phyloP scores from a whole-genome alignment of 1,140 invertebrate genomes.

The Uloborus diversus region DNA sequence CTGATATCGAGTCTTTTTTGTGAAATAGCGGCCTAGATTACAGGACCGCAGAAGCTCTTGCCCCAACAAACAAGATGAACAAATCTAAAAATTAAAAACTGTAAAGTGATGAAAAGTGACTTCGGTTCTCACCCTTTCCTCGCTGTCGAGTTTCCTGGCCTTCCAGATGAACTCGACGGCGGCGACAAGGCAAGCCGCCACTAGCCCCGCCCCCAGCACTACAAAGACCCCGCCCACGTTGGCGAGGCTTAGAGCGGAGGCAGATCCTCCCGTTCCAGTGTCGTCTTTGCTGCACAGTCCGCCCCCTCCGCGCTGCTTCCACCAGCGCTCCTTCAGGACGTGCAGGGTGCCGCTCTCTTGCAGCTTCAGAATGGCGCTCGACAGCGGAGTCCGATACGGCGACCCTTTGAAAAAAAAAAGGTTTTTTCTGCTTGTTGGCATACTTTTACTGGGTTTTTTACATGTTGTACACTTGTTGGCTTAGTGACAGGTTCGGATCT shows the following conservation, averaged over 20 bases:
- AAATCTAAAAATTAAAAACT: too few species aligned
- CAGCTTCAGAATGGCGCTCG: slow-evolving; percentile 66
- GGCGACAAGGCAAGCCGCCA: slow-evolving; percentile 61
- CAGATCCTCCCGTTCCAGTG: slow-evolving; percentile 57
- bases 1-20: too few species aligned
- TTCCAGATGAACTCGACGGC: slow-evolving; percentile 64
- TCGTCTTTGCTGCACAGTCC: slow-evolving; percentile 56
- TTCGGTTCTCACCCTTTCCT: slow-evolving; percentile 57
- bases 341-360: slow-evolving; percentile 68
- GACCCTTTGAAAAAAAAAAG: slow-evolving; percentile 64
- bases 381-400: slow-evolving; percentile 66
- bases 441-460: too few species aligned
- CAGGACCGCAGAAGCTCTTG: too few species aligned
- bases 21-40: too few species aligned
- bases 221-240: slow-evolving; percentile 69
- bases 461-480: too few species aligned
- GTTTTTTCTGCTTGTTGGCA: too few species aligned
- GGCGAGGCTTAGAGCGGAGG: slow-evolving; percentile 64
- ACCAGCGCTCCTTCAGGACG: slow-evolving; percentile 66
- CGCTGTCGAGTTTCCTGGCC: slow-evolving; percentile 55
- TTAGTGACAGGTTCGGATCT: too few species aligned
- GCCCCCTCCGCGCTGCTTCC: slow-evolving; percentile 61
- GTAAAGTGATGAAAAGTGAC: too few species aligned
- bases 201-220: slow-evolving; percentile 64
- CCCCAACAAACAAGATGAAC: too few species aligned